phyloP scores from a whole-genome alignment of 2,113 vertebrate genomes.

The Trichomycterus rosablanca region DNA sequence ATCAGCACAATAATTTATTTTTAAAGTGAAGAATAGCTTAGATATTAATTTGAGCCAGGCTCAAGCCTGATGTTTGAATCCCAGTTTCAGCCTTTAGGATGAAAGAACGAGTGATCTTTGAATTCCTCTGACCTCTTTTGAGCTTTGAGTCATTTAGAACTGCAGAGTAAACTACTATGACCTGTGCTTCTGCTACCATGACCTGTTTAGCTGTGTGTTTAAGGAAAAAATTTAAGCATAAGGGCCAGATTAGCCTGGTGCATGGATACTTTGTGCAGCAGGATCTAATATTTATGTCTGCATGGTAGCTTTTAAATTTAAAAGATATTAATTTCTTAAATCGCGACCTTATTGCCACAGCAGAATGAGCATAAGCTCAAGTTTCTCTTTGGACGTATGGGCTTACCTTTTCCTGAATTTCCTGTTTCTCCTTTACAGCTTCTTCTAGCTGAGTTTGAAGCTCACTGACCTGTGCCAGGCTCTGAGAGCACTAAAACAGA shows the following conservation, averaged over 20 bases:
- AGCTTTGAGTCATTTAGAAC: neutral
- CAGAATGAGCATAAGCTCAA: constrained; percentile 3
- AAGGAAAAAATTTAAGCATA: constrained; percentile 8
- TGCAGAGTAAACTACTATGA: neutral
- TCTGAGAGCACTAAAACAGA: constrained; percentile 77
- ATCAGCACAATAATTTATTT: too few species aligned
- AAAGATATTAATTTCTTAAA: too few species aligned
- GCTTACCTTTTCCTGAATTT: constrained; percentile 90
- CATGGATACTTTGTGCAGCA: constrained; percentile 25
- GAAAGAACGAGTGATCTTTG: neutral
- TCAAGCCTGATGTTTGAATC: too few species aligned
- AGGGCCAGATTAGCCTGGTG: constrained; percentile 12
- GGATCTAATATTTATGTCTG: constrained; percentile 27
- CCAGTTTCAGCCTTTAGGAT: constrained; percentile 3
- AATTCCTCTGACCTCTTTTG: constrained; percentile 3
- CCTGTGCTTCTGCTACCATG: neutral
- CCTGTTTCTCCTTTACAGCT: constrained; percentile 88
- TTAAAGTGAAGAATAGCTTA: too few species aligned
- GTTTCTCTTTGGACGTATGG: neutral
- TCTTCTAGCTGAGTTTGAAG: constrained; percentile 92
- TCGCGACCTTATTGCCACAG: constrained; percentile 7
- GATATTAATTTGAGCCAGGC: too few species aligned
- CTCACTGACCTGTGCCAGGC: constrained; percentile 92
- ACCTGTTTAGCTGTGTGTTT: neutral
- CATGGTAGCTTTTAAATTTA: constrained; percentile 1